phyloP scores from a whole-genome alignment of 2,888 invertebrate genomes.

The Pristionchus japonicus region DNA sequence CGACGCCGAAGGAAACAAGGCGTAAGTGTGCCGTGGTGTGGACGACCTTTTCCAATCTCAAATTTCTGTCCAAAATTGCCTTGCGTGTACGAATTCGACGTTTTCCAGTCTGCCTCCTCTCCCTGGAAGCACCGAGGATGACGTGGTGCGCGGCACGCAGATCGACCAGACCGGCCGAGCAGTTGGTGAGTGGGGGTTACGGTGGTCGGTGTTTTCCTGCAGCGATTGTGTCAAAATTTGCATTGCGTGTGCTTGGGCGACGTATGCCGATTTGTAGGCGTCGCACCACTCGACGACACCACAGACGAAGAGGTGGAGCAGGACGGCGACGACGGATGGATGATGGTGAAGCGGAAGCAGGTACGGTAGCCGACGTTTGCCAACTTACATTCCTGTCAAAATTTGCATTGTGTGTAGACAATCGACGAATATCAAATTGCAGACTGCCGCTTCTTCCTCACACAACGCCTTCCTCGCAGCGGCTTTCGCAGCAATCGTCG shows the following conservation, averaged over 20 bases:
- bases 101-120: background rate
- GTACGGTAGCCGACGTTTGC: slow-evolving; percentile 32
- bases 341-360: slow-evolving; percentile 48
- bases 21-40: slow-evolving; percentile 11
- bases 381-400: background rate
- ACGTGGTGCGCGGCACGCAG: slow-evolving; percentile 41
- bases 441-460: background rate
- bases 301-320: slow-evolving; percentile 31
- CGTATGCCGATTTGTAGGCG: background rate
- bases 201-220: background rate
- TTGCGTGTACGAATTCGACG: background rate
- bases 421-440: background rate
- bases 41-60: background rate
- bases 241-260: background rate
- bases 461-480: background rate
- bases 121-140: slow-evolving; percentile 10
- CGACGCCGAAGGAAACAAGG: slow-evolving; percentile 25
- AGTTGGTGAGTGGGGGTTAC: background rate
- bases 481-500: background rate
- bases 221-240: background rate
- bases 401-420: background rate
- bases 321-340: slow-evolving; percentile 46
- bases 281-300: background rate
- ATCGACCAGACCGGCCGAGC: background rate
- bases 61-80: background rate